Evolutionary conservation across 2,797 vertebrate species (phyloP), one percentile per base, ranked within the genome.

Genomic region (Dicrostonyx torquatus): DNA sequence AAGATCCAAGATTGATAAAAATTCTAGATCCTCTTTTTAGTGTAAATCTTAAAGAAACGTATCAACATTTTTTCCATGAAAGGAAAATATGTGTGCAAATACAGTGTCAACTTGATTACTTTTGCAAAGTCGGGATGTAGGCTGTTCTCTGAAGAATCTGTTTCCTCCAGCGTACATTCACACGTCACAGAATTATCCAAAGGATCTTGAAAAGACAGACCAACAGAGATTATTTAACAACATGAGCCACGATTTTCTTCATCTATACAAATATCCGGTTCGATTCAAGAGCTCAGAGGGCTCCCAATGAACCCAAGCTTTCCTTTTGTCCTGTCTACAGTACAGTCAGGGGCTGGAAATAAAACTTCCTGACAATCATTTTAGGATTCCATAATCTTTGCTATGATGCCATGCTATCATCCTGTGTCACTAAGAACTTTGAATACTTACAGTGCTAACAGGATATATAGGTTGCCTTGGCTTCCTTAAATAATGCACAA

Each of bases 111-210:
- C 76, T 93, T 48, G 37, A 66, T 98, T 97, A 99, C 99, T 99
- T 99, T 99, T 84, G 99, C 95, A 0, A 99, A 99, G 97, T 99
- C 99, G 75, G 99, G 99, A 97, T 99, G 99, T 91, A 99, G 98
- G 97, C 98, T 98, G 14, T 99, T 99, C 95, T 99, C 99, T 73
- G 99, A 98, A 31, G 98, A 98, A 96, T 99, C 99, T 48, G 98
- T 98, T 94, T 99, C 99, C 88, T 99, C 99, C 60, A 98, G 98
- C 17, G 98, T 98, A 97, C 98, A 98, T 95, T 98, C 98, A 91
- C 98, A 98, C 97, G 97, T 98, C 96, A 98, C 6, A 0, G 97
- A 97, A 94, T 98, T 92, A 95, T 99, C 99, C 95, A 98, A 98
- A n/a, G 99, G 97, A 97, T 99, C 99, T 99, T 98, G 94, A 98